Conservation (phyloP, 2,888 invertebrate genomes). For the Coronaproctus castanopsis region DNA sequence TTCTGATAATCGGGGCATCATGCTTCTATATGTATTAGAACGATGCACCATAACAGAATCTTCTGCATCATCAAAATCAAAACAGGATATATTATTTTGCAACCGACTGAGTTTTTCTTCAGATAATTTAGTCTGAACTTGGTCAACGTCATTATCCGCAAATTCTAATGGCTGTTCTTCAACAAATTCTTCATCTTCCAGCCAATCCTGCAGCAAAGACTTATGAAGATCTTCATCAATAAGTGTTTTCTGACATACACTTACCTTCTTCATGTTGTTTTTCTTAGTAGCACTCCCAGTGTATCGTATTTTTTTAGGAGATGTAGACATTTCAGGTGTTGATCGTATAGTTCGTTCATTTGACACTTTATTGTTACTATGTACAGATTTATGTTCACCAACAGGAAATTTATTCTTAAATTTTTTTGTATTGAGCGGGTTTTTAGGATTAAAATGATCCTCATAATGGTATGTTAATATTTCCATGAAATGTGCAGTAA, state of each 20-base stretch:
- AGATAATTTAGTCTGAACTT: constrained; percentile 16
- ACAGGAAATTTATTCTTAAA: constrained; percentile 11
- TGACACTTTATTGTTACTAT: neutral
- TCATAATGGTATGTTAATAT: constrained; percentile 43
- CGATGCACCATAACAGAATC: too few relatives aligned
- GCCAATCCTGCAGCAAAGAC: constrained; percentile 50
- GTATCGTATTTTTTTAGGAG: neutral
- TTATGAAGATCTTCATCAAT: constrained; percentile 8
- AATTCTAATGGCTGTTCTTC: too few relatives aligned
- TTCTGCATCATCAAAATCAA: constrained; percentile 44
- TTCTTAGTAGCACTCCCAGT: neutral
- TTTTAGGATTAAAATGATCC: constrained; percentile 16
- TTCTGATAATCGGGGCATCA: too few relatives aligned
- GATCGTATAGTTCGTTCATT: neutral
- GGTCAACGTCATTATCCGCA: constrained; percentile 12
- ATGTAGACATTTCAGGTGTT: neutral
- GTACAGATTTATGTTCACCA: constrained; percentile 1
- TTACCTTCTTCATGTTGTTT: constrained; percentile 23
- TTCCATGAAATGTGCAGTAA: constrained; percentile 45
- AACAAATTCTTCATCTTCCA: constrained; percentile 28
- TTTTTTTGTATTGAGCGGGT: constrained; percentile 3
- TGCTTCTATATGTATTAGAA: too few relatives aligned
- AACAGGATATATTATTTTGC: constrained; percentile 40
- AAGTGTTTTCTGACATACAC: constrained; percentile 27
- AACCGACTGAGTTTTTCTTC: constrained; percentile 19